Conservation (phyloP, 2,113 vertebrate genomes). For the Myrmophylax atrothorax region DNA sequence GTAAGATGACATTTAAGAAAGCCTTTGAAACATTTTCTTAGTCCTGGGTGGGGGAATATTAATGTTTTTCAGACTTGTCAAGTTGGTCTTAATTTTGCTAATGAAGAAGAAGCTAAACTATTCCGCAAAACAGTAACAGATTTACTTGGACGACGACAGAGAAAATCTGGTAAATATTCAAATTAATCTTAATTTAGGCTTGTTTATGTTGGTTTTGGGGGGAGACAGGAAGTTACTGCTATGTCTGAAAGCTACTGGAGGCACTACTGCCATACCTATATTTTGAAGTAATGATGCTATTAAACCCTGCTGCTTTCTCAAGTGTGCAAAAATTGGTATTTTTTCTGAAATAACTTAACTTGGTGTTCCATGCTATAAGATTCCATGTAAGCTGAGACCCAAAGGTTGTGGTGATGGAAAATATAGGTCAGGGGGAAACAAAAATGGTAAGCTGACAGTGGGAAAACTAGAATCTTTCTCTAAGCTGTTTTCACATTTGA, state of each 20-base stretch:
- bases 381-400: neutral
- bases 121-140: constrained; percentile 89
- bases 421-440: neutral
- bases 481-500: neutral
- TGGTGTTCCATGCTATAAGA: neutral
- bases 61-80: constrained; percentile 86
- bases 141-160: constrained; percentile 88
- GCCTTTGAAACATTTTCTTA: constrained; percentile 16
- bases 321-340: neutral
- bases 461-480: neutral
- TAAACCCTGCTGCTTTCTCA: neutral
- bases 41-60: constrained; percentile 19
- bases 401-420: neutral
- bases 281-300: neutral
- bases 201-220: neutral
- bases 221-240: neutral
- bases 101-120: constrained; percentile 95
- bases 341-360: neutral
- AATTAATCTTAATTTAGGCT: constrained; percentile 29
- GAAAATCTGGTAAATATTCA: constrained; percentile 85
- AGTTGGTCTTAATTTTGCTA: constrained; percentile 97
- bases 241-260: neutral
- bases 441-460: neutral
- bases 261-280: neutral
- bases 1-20: neutral